These are phyloP conservation scores for Sipha maydis DNA, from an alignment of 2,888 invertebrate genomes.

Conservation along the genomic window DNA sequence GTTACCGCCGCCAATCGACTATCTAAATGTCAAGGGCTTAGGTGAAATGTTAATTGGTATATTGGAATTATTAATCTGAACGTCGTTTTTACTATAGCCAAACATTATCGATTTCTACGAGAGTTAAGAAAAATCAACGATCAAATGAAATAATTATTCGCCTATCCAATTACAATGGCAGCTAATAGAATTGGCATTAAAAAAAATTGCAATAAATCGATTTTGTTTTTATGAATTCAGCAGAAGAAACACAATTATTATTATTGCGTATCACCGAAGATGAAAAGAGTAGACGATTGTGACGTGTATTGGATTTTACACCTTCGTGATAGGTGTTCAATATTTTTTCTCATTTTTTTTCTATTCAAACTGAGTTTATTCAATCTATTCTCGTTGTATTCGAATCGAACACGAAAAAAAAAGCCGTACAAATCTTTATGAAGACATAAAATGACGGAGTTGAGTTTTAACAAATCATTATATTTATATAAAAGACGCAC, in stretches of 20 bases:
- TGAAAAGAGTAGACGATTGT: not conserved
- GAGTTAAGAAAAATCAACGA: not conserved
- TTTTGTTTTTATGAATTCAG: not conserved
- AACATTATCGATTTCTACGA: not conserved
- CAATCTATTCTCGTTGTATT: not conserved
- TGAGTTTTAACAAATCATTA: too few species aligned
- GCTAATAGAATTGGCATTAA: not conserved
- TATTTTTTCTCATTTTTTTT: not conserved
- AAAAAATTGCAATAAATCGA: not conserved
- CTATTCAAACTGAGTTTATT: not conserved
- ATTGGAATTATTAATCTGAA: not conserved
- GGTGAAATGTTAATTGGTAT: constrained; percentile 12
- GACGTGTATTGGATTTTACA: not conserved
- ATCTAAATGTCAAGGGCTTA: constrained; percentile 30
- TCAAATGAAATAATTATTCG: not conserved
- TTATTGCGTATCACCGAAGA: not conserved
- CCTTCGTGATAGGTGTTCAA: not conserved
- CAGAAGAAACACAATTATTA: not conserved
- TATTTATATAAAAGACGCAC: not conserved
- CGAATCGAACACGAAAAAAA: not conserved
- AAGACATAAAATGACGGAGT: not conserved
- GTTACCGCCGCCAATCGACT: not conserved
- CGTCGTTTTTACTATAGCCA: not conserved
- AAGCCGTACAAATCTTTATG: not conserved
- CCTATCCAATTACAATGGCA: not conserved